Conservation (phyloP, 1,140 invertebrate genomes). For the Pomacea maculata region DNA sequence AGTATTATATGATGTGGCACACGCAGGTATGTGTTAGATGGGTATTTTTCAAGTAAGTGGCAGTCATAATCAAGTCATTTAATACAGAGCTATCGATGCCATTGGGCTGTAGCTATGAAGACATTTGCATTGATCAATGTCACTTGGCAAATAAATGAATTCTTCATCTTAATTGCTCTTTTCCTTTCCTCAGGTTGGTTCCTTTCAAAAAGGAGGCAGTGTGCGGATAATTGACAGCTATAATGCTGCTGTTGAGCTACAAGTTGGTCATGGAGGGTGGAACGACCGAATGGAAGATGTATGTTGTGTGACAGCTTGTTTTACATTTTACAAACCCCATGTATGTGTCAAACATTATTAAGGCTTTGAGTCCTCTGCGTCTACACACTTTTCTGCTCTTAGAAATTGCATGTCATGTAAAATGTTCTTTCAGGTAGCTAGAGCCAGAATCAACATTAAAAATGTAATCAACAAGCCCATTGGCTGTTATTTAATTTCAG, state of each 20-base stretch:
- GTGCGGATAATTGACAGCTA: constrained; percentile 38
- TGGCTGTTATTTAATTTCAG: constrained; percentile 13
- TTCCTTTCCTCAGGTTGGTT: constrained; percentile 32
- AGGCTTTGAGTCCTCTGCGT: constrained; percentile 8
- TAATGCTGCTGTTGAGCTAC: constrained; percentile 45
- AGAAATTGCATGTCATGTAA: neutral
- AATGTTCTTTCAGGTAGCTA: neutral
- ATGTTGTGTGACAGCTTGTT: constrained; percentile 3
- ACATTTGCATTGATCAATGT: no score
- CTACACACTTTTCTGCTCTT: neutral
- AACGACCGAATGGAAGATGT: constrained; percentile 51
- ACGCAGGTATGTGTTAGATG: no score
- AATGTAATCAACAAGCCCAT: neutral
- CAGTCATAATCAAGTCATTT: no score
- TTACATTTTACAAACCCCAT: neutral
- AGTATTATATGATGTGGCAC: no score
- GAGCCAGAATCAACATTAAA: neutral
- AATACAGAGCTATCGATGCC: no score
- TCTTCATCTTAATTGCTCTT: neutral
- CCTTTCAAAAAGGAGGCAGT: constrained; percentile 38
- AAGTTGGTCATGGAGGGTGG: constrained; percentile 55
- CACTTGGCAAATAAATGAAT: no score
- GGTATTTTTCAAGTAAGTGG: no score
- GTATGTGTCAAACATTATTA: neutral
- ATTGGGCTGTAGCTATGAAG: no score